Evolutionary conservation across 1,140 invertebrate species (phyloP), one percentile per base, ranked within the genome.

Genomic region (Schlechtendalia chinensis): DNA sequence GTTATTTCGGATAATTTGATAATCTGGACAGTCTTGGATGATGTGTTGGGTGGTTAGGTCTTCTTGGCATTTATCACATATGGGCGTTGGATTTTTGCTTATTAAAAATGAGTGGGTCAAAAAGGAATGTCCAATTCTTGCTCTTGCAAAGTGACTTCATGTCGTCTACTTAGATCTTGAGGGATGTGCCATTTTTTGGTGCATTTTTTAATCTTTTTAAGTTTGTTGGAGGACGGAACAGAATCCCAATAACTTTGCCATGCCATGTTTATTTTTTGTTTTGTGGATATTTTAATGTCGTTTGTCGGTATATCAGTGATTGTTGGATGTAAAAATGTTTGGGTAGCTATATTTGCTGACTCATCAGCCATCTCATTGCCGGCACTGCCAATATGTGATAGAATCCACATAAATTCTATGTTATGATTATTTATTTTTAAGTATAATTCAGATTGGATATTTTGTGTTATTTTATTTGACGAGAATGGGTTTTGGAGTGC

Each of bases 321-420:
- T n/a, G n/a, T n/a, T n/a, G n/a, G n/a, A n/a, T n/a, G n/a, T n/a
- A n/a, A n/a, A n/a, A n/a, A n/a, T n/a, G n/a, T n/a, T n/a, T n/a
- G n/a, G n/a, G n/a, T n/a, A n/a, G n/a, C n/a, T n/a, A n/a, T n/a
- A n/a, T n/a, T n/a, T n/a, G n/a, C n/a, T n/a, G n/a, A n/a, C n/a
- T 72, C 29, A 29, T 72, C 24, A 10, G 24, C 47, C 22, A 53
- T 72, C 45, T 54, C 47, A 11, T 72, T 71, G 22, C 22, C 24
- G 14, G 47, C 0, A 14, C 53, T 72, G 2, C 24, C 47, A 17
- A 79, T 81, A 83, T 82, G 56, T 0, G 32, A 53, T 22, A 22
- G 45, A n/a, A 75, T 6, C 27, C 45, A 72, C 47, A 72, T 54
- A 12, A 54, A 54, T 72, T 53, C 14, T 27, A 72, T 72, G n/a